Percentiles rank a stretch among this genome's conserved stretches.
phyloP scores from a whole-genome alignment of 2,113 vertebrate genomes.

The Rhagologus leucostigma region DNA sequence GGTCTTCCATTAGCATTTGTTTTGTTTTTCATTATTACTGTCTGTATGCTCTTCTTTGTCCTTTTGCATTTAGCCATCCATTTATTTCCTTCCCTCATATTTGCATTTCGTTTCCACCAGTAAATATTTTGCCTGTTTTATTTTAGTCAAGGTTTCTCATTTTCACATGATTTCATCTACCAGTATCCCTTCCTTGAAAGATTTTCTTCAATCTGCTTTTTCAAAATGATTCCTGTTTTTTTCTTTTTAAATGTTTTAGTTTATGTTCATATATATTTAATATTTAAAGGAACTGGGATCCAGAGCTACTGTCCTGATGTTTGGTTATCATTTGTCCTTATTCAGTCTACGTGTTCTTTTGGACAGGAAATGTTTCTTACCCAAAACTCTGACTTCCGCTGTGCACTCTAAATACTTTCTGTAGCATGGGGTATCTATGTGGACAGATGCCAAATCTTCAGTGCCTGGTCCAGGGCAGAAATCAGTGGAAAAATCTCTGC shows the following conservation, averaged over 20 bases:
- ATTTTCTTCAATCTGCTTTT: background rate
- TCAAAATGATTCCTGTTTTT: background rate
- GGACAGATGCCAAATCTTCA: background rate
- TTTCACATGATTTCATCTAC: background rate
- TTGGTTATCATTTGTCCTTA: background rate
- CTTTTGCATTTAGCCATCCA: background rate
- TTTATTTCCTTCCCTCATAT: background rate
- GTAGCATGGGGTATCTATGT: fast-evolving
- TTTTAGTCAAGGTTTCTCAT: background rate
- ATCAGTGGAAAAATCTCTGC: background rate
- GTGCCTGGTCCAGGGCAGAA: background rate
- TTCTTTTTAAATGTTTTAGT: background rate
- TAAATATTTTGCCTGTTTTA: background rate
- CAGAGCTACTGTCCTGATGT: background rate
- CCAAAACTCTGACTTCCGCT: background rate
- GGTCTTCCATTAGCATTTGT: background rate
- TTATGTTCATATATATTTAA: background rate
- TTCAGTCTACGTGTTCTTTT: background rate
- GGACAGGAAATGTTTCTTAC: background rate
- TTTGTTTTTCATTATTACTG: background rate
- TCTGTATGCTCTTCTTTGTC: conserved; percentile 13
- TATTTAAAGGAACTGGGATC: background rate
- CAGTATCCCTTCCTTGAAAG: background rate
- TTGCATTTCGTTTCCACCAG: background rate
- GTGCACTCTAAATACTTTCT: background rate